Percentiles rank a stretch among this genome's conserved stretches.
Evolutionary conservation across 2,888 invertebrate species (phyloP).

Genomic region (Nipponacmea schrenckii): DNA sequence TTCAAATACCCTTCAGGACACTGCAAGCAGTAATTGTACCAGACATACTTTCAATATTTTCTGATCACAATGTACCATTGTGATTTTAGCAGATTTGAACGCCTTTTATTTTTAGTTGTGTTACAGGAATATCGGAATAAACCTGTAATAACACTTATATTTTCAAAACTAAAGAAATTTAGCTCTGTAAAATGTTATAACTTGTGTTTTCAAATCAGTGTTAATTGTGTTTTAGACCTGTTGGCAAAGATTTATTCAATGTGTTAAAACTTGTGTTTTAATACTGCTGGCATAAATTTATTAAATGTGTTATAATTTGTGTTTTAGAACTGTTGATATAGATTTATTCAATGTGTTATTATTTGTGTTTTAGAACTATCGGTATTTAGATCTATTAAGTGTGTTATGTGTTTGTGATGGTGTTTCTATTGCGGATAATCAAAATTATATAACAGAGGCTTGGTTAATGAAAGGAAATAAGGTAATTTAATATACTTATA

Average conservation of each 20-base stretch:
- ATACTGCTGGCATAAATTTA: too few relatives aligned
- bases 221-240: too few relatives aligned
- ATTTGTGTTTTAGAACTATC: constrained; percentile 50
- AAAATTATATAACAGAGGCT: constrained; percentile 63
- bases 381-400: constrained; percentile 61
- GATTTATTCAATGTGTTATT: constrained; percentile 58
- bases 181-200: constrained; percentile 30
- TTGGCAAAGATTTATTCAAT: too few relatives aligned
- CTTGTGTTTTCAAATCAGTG: too few relatives aligned
- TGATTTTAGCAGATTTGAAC: too few relatives aligned
- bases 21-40: too few relatives aligned
- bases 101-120: too few relatives aligned
- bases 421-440: constrained; percentile 65
- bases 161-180: constrained; percentile 49
- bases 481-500: constrained; percentile 31
- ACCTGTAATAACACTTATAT: neutral
- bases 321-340: constrained; percentile 60
- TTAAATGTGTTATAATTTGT: constrained; percentile 58
- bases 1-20: too few relatives aligned
- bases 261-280: too few relatives aligned
- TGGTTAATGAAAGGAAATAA: constrained; percentile 55
- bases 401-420: constrained; percentile 67
- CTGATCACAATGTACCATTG: too few relatives aligned
- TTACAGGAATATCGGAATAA: too few relatives aligned
- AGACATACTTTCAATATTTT: too few relatives aligned